phyloP scores from a whole-genome alignment of 92 coral and sea anemone species.

The Zoanthus sansibaricus region DNA sequence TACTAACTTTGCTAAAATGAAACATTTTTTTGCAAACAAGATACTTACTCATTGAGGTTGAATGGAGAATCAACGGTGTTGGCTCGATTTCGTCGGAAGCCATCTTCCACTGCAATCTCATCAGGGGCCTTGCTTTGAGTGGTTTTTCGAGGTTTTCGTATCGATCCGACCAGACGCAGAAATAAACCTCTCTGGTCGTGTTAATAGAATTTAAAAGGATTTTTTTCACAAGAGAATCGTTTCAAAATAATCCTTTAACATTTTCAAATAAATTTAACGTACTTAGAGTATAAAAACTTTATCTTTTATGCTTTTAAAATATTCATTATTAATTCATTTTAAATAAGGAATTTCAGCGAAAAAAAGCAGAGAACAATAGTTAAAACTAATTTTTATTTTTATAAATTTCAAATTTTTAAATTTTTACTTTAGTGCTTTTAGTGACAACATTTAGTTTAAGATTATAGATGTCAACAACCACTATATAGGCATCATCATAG shows the following conservation, averaged over 20 bases:
- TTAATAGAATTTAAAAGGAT: neutral
- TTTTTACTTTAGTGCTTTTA: too few relatives aligned
- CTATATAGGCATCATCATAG: too few relatives aligned
- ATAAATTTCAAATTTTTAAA: too few relatives aligned
- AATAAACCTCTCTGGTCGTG: constrained; percentile 27
- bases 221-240: neutral
- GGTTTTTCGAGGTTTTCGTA: constrained; percentile 33
- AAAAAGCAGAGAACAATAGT: too few relatives aligned
- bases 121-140: neutral
- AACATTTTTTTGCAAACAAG: neutral
- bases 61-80: constrained; percentile 28
- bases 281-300: neutral
- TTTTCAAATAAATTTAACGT: neutral
- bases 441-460: too few relatives aligned
- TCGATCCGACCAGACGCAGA: constrained; percentile 49
- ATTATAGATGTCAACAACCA: too few relatives aligned
- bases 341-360: neutral
- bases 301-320: neutral
- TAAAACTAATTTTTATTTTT: too few relatives aligned
- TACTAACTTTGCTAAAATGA: neutral
- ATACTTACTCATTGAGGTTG: constrained; percentile 24
- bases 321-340: too few relatives aligned
- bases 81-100: constrained; percentile 1
- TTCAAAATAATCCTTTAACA: neutral
- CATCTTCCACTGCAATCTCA: constrained; percentile 15